Conservation (phyloP, 1,140 invertebrate genomes). For the Scylla paramamosain region DNA sequence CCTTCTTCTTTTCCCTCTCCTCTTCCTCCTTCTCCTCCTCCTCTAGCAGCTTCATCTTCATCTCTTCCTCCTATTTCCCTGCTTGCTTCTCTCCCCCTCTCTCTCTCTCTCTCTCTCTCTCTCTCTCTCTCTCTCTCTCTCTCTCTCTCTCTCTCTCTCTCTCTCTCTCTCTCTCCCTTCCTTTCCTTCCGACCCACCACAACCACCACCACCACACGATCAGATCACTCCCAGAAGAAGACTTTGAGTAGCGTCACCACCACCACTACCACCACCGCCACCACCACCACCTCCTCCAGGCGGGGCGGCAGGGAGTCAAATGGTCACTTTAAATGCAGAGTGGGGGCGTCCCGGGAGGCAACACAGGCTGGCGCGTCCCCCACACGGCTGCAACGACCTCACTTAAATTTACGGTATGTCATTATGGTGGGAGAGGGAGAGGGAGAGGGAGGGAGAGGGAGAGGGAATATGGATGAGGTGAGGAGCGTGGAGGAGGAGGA, state of each 20-base stretch:
- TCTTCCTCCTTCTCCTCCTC: neutral
- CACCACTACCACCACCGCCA: too few species aligned
- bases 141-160: too few species aligned
- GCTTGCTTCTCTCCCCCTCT: neutral
- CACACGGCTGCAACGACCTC: constrained; percentile 44
- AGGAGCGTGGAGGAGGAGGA: neutral
- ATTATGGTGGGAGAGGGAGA: constrained; percentile 40
- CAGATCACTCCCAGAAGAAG: neutral
- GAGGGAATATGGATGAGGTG: constrained; percentile 17
- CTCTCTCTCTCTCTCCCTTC: too few species aligned
- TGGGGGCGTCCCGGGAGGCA: constrained; percentile 44
- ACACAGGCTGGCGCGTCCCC: constrained; percentile 47
- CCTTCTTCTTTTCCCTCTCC: neutral
- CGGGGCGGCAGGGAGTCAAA: constrained; percentile 21
- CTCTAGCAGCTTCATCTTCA: neutral
- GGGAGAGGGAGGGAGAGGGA: neutral
- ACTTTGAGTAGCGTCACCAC: too few species aligned
- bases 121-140: too few species aligned
- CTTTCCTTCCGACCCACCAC: too few species aligned
- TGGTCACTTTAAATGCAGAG: constrained; percentile 68
- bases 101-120: neutral
- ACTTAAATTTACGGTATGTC: constrained; percentile 49
- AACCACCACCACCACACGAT: too few species aligned
- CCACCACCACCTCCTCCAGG: neutral
- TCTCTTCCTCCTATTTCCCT: neutral